Percentiles rank a stretch among this genome's conserved stretches.
Conservation (phyloP, 2,113 vertebrate species). For the Arizona elegans region DNA sequence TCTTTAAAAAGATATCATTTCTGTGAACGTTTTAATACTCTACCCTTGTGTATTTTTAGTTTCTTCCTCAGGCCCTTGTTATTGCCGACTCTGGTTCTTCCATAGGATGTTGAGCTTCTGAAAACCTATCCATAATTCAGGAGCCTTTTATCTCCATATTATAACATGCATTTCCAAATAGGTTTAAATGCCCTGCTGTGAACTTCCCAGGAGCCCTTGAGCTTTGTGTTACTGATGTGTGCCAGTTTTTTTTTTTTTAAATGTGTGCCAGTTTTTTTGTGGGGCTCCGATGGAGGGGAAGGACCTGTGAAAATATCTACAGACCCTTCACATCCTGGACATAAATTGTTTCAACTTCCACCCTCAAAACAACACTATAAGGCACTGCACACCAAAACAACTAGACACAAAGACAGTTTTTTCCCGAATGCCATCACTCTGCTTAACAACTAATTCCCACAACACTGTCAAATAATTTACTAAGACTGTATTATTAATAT, state of each 20-base stretch:
- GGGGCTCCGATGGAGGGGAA: not conserved
- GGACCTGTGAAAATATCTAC: not conserved
- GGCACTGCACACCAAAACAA: too few relatives aligned
- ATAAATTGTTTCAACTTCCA: too few relatives aligned
- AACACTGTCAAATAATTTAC: too few relatives aligned
- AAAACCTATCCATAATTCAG: not conserved
- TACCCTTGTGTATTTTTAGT: not conserved
- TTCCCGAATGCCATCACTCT: too few relatives aligned
- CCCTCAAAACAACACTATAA: too few relatives aligned
- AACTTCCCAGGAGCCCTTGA: slow-evolving; percentile 9
- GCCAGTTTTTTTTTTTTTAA: not conserved
- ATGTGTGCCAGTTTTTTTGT: not conserved
- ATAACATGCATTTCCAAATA: not conserved
- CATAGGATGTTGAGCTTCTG: not conserved
- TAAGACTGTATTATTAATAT: too few relatives aligned
- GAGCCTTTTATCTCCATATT: not conserved
- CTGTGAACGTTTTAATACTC: not conserved
- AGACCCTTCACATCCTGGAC: too few relatives aligned
- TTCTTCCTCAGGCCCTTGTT: not conserved
- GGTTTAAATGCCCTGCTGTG: not conserved
- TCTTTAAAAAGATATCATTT: not conserved
- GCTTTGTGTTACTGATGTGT: not conserved
- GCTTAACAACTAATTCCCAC: too few relatives aligned
- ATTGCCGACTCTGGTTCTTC: not conserved
- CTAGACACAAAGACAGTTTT: too few relatives aligned